A percentile compares a stretch with the other conserved stretches of the same genome.
Conservation (phyloP, 2,113 vertebrate species). For the Egretta garzetta region DNA sequence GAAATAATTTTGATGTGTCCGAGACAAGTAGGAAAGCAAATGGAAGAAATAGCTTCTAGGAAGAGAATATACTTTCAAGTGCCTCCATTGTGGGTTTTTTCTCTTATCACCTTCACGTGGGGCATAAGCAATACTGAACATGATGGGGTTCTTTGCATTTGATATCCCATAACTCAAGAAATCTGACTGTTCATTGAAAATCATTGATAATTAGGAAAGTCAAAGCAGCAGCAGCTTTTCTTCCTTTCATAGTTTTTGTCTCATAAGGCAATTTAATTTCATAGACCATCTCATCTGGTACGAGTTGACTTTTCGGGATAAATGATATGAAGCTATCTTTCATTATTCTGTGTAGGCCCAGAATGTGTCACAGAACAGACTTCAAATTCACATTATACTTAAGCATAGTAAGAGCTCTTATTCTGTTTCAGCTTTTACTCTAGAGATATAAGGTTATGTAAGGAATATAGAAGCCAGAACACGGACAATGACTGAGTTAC, state of each 20-base stretch:
- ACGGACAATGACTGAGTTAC: neutral
- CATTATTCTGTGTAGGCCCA: neutral
- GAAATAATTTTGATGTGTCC: neutral
- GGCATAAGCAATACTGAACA: neutral
- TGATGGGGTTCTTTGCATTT: neutral
- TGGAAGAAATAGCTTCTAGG: neutral
- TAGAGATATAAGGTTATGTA: neutral
- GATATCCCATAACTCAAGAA: neutral
- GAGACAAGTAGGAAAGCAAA: neutral
- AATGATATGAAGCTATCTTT: neutral
- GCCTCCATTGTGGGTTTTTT: neutral
- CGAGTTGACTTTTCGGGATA: neutral
- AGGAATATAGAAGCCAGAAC: neutral
- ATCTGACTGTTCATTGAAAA: neutral
- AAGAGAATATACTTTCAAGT: neutral
- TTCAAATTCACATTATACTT: neutral
- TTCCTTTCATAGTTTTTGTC: neutral
- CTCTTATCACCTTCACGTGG: neutral
- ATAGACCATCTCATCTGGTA: neutral
- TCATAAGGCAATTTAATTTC: neutral
- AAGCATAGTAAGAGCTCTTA: neutral
- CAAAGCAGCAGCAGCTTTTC: neutral
- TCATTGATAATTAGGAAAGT: neutral
- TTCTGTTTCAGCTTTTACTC: neutral
- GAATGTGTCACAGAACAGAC: neutral